Conservation (phyloP, 2,888 invertebrate genomes). For the Ashinkailepas kermadecensis region DNA sequence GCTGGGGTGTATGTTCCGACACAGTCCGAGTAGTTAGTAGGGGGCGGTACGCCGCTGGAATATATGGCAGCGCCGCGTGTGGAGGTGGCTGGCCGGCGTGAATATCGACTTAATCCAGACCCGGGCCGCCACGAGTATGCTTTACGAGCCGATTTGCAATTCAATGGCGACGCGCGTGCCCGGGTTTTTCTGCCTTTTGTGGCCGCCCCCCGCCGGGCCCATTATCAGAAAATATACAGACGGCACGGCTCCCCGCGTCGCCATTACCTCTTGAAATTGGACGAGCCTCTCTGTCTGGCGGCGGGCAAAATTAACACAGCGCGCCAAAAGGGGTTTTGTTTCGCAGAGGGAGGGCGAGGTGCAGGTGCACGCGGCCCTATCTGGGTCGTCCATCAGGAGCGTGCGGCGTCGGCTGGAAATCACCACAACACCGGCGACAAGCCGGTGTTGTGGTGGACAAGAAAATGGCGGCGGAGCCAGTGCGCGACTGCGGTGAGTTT, state of each 20-base stretch:
- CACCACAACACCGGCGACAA: not conserved
- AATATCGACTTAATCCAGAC: constrained; percentile 13
- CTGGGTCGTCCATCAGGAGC: not conserved
- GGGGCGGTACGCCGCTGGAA: too few species aligned
- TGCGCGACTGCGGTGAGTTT: not conserved
- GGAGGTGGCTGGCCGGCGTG: not conserved
- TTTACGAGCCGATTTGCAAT: constrained; percentile 7
- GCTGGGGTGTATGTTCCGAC: too few species aligned
- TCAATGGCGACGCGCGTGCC: constrained; percentile 12
- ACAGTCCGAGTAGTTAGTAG: too few species aligned
- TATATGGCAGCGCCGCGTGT: not conserved
- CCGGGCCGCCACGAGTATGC: not conserved
- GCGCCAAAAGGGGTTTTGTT: constrained; percentile 3
- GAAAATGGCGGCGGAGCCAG: not conserved
- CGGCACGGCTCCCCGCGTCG: not conserved
- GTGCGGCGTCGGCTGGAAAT: not conserved
- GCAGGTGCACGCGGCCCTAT: not conserved
- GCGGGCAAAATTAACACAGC: not conserved
- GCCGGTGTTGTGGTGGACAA: not conserved
- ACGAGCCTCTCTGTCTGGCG: not conserved
- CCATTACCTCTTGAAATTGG: not conserved
- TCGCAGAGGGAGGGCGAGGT: not conserved
- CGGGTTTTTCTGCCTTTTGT: constrained; percentile 14
- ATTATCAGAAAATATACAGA: constrained; percentile 8
- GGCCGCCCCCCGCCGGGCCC: not conserved